Evolutionary conservation across 2,797 vertebrate genomes (phyloP), one percentile per base, ranked within the genome.

Genomic region (Champsocephalus gunnari): DNA sequence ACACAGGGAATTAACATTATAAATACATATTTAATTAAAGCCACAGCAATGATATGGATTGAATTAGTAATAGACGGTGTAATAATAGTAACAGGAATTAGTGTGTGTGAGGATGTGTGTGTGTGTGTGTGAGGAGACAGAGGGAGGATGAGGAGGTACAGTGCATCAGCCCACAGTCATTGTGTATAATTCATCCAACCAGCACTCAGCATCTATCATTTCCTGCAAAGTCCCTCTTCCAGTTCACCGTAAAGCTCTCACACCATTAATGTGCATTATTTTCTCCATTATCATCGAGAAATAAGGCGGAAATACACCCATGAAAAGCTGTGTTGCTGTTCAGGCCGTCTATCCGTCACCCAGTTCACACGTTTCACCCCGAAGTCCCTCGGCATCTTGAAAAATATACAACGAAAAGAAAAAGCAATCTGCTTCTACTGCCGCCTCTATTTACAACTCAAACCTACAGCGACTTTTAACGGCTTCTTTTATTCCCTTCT

Each of bases 21-120:
- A 54, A 47, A 28, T 66, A n/a, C 58, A 59, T 79, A 59, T 85
- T 85, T 71, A 56, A 81, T 84, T 62, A 47, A 66, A 66, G 41
- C 70, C 41, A 58, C 45, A 28, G 55, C 63, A 57, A 28, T 60
- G 70, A 72, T 62, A 72, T 61, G 48, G 62, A 79, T 68, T 79
- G 66, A 86, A 83, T 88, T 73, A 66, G 12, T 69, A 60, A 86
- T 77, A 74, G 62, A 58, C 3, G 5, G 73, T 43, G 65, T 73
- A 82, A 79, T 77, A 81, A 88, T 62, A 84, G 48, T n/a, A 75
- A 66, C 66, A 55, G 55, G 56, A 57, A 43, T 38, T 19, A 19
- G 17, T 70, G 63, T 57, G 69, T 49, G 57, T 24, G 24, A 19
- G 17, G 66, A 59, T 57, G 69, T 49, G 57, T 24, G 24, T 24